phyloP scores from a whole-genome alignment of 30 jellyfish, hydroid and myxozoan species.

The Sanderia malayensis region DNA sequence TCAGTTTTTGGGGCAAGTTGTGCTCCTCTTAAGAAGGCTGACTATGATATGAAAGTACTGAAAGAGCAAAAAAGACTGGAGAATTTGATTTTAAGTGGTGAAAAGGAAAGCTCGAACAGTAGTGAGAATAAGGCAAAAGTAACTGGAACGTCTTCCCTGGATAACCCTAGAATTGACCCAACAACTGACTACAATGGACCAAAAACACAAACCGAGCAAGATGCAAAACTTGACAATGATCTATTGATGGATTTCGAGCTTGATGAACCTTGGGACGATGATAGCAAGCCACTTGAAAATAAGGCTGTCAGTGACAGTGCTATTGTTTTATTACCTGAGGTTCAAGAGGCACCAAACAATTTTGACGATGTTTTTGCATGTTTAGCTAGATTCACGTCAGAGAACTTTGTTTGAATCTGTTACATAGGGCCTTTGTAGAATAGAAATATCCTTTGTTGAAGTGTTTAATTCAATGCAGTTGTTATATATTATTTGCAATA shows the following conservation, averaged over 20 bases:
- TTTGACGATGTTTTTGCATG: neutral
- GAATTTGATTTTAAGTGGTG: neutral
- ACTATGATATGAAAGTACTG: neutral
- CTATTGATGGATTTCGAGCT: neutral
- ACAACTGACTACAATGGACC: neutral
- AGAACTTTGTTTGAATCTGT: neutral
- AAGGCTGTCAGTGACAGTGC: neutral
- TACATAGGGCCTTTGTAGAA: too few species aligned
- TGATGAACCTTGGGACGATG: conserved; percentile 2
- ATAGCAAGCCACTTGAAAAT: too few species aligned
- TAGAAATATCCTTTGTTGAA: too few species aligned
- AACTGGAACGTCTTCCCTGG: too few species aligned
- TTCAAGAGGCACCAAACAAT: neutral
- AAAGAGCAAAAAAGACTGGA: neutral
- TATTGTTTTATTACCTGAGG: neutral
- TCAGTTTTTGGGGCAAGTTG: too few species aligned
- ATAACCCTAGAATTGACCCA: too few species aligned
- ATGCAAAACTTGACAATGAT: neutral
- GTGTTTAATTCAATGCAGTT: too few species aligned
- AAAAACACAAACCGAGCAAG: neutral
- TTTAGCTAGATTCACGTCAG: neutral
- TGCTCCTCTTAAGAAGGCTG: too few species aligned
- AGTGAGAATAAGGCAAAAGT: too few species aligned
- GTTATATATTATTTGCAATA: too few species aligned
- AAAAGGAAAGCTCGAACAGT: too few species aligned